These are phyloP conservation scores for Hippopotamus amphibius DNA, from an alignment of 2,113 vertebrate species.

Conservation along the genomic window DNA sequence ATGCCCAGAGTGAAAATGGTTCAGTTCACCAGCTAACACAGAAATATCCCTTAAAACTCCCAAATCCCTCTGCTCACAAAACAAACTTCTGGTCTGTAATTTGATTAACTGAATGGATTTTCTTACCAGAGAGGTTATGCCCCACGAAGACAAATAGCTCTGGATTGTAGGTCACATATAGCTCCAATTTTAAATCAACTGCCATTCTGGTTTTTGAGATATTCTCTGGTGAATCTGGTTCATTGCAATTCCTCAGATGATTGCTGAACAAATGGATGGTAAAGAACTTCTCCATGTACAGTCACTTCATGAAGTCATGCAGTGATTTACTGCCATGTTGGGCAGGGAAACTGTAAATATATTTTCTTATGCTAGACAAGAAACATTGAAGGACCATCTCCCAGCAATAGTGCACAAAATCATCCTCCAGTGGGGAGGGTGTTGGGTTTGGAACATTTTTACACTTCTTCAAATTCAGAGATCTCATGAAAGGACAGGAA, in stretches of 20 bases:
- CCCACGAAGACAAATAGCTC: conserved; percentile 14
- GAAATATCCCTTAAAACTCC: conserved; percentile 5
- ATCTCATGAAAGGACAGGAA: not conserved
- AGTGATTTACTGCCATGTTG: not conserved
- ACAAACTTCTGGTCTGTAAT: conserved; percentile 37
- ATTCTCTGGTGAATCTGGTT: not conserved
- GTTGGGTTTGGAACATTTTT: not conserved
- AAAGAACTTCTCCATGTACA: not conserved
- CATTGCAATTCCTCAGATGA: not conserved
- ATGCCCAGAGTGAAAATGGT: not conserved
- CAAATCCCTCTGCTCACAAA: conserved; percentile 43
- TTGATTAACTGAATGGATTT: conserved; percentile 65
- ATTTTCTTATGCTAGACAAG: fast-evolving
- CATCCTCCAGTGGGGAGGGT: not conserved
- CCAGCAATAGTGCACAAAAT: not conserved
- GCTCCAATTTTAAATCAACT: not conserved
- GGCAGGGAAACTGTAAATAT: not conserved
- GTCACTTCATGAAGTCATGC: not conserved
- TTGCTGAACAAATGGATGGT: not conserved
- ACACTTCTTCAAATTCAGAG: not conserved
- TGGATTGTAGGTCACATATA: not conserved
- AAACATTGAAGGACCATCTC: not conserved
- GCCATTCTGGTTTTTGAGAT: not conserved
- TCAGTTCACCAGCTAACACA: not conserved
- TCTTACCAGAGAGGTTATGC: conserved; percentile 39